Evolutionary conservation across 2,888 invertebrate genomes (phyloP).

Genomic region (Xestia xanthographa): DNA sequence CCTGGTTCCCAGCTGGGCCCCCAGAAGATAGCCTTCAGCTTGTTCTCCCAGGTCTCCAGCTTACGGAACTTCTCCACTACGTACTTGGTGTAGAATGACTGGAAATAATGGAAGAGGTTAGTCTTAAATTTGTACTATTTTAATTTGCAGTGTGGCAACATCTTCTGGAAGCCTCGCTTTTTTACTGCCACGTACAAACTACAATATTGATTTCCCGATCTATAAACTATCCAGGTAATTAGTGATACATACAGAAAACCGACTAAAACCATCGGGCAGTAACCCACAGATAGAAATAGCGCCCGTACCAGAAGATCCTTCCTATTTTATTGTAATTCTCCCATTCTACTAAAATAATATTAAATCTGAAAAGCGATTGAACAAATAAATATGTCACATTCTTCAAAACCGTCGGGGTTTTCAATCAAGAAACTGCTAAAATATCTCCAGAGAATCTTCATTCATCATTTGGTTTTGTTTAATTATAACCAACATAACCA

Average conservation of each 20-base stretch:
- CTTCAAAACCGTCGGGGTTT: neutral
- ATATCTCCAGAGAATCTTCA: neutral
- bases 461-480: neutral
- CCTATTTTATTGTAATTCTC: neutral
- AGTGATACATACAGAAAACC: neutral
- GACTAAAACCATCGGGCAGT: neutral
- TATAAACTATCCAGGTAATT: neutral
- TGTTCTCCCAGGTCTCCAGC: conserved; percentile 91
- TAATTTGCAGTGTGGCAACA: neutral
- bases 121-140: neutral
- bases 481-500: too few species aligned
- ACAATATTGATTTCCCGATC: neutral
- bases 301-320: neutral
- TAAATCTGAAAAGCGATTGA: neutral
- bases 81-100: conserved; percentile 94
- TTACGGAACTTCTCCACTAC: conserved; percentile 91
- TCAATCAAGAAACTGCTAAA: neutral
- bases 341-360: neutral
- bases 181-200: neutral
- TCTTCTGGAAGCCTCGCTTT: neutral
- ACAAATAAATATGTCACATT: neutral
- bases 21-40: conserved; percentile 93
- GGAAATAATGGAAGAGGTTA: conserved; percentile 57
- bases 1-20: conserved; percentile 98
- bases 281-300: neutral